Evolutionary conservation across 2,888 invertebrate species (phyloP), one percentile per base, ranked within the genome.

Genomic region (Cerceris ruficornis): DNA sequence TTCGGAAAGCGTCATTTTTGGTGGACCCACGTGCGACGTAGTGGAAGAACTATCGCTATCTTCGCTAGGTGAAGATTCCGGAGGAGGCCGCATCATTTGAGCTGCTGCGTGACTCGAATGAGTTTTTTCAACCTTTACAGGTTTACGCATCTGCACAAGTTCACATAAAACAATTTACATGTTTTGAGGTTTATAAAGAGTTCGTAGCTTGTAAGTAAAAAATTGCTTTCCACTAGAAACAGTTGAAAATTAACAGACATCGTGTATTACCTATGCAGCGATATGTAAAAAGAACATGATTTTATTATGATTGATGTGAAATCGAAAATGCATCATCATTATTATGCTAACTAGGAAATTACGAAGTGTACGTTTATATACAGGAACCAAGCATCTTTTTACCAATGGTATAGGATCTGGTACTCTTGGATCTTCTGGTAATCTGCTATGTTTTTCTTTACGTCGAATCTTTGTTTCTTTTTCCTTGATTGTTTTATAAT

Each of bases 1-100:
- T 92, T 98, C 97, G 0, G 97, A 97, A 13, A 98, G 93, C 0
- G 97, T 97, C 89, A 98, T 93, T 75, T 95, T 94, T 86, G 90
- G 92, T 66, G 92, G 93, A 55, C 92, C 95, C 64, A 95, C 95
- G 28, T 95, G 95, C 0, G 95, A 94, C 52, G 94, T 91, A 78
- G 92, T 89, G 6, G 95, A 94, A 2, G 94, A 93, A 82, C 94
- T 94, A 43, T 94, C 93, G 80, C 94, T 94, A 76, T 94, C 94
- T 83, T 95, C 95, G 46, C 95, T 95, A 9, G 94, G 94, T 2
- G 95, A 94, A 2, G 95, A 95, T 72, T 94, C 94, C 1, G 92
- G 92, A 7, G 93, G 92, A 55, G 90, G 90, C 81, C 91, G 90
- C 59, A 88, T 88, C 76, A 89, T 83, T 55, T 87, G 86, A 46